Evolutionary conservation across 2,113 vertebrate genomes (phyloP).

Genomic region (Dendropsophus ebraccatus): DNA sequence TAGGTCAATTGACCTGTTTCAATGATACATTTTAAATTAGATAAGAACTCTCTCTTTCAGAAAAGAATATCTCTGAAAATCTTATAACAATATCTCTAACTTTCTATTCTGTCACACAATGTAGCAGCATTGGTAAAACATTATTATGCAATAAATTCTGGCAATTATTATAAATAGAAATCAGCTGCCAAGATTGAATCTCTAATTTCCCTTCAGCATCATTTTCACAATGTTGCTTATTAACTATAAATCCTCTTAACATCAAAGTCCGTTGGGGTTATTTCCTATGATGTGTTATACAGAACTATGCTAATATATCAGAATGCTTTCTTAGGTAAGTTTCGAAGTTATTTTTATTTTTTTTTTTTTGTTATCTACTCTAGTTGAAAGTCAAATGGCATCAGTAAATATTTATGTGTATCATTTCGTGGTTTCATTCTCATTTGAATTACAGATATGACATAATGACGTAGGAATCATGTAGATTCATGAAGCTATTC

Average conservation of each 20-base stretch:
- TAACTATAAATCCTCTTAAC: background rate
- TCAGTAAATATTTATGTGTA: background rate
- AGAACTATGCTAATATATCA: background rate
- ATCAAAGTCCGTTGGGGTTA: background rate
- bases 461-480: background rate
- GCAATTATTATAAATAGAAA: no score
- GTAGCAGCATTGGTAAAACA: no score
- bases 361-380: background rate
- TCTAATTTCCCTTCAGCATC: no score
- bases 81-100: no score
- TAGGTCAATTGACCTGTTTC: no score
- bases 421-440: background rate
- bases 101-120: no score
- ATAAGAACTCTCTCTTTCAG: no score
- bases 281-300: background rate
- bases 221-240: background rate
- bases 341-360: no score
- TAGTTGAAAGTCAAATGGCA: background rate
- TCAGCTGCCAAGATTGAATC: no score
- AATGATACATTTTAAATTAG: no score
- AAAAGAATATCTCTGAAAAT: no score
- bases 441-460: background rate
- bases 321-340: background rate
- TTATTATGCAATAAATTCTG: no score
- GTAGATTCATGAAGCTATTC: background rate